These are phyloP conservation scores for Glareola pratincola DNA, from an alignment of 2,113 vertebrate genomes.

Conservation along the genomic window DNA sequence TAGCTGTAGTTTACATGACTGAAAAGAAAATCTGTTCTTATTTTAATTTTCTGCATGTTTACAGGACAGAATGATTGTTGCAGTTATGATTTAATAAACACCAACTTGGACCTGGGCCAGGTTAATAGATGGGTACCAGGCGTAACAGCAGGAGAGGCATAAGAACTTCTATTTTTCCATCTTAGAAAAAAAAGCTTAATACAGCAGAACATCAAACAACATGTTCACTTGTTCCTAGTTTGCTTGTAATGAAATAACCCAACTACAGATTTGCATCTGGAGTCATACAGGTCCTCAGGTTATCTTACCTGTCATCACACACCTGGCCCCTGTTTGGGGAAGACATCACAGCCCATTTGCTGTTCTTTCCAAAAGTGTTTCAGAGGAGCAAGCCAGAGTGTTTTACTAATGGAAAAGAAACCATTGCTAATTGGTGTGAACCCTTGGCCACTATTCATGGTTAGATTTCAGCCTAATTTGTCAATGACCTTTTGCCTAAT, in stretches of 20 bases:
- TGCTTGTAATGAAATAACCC: not conserved
- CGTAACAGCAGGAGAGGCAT: not conserved
- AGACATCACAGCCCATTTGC: not conserved
- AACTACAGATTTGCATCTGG: not conserved
- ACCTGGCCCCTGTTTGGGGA: not conserved
- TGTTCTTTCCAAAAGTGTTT: not conserved
- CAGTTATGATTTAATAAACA: constrained; percentile 25
- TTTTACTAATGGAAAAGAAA: not conserved
- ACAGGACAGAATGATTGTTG: not conserved
- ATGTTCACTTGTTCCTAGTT: not conserved
- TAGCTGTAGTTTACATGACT: not conserved
- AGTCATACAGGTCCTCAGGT: not conserved
- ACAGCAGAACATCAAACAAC: not conserved
- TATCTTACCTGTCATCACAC: not conserved
- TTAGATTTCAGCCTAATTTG: constrained; percentile 24
- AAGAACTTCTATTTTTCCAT: not conserved
- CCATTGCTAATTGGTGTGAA: not conserved
- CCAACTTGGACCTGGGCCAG: not conserved
- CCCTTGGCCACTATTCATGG: not conserved
- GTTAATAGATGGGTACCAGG: not conserved
- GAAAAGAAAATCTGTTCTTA: constrained; percentile 10
- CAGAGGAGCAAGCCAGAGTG: not conserved
- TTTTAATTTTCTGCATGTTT: constrained; percentile 19
- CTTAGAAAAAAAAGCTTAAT: not conserved
- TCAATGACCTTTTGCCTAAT: not conserved